Conservation (phyloP, 2,888 invertebrate genomes). For the Steromphala cineraria region DNA sequence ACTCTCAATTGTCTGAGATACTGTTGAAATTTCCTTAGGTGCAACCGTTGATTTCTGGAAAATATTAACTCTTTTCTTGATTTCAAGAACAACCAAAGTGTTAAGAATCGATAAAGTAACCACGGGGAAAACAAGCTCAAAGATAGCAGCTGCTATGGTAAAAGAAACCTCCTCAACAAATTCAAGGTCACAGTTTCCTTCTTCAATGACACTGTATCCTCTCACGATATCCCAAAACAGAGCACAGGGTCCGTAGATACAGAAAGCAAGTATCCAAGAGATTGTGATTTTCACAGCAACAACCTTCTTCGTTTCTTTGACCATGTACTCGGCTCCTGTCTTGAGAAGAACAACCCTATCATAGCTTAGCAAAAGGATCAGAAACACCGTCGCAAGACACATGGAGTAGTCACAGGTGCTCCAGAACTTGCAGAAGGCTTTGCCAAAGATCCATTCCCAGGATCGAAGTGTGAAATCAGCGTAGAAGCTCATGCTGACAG, state of each 20-base stretch:
- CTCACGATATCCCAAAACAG: conserved; percentile 55
- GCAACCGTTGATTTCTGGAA: neutral
- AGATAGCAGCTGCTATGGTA: conserved; percentile 44
- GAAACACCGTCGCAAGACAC: conserved; percentile 49
- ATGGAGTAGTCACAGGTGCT: conserved; percentile 50
- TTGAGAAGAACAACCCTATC: conserved; percentile 52
- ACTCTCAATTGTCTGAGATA: neutral
- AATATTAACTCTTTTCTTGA: conserved; percentile 35
- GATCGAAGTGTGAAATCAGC: conserved; percentile 47
- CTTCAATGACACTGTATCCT: conserved; percentile 45
- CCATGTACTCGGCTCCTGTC: conserved; percentile 44
- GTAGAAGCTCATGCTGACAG: conserved; percentile 55
- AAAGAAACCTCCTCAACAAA: conserved; percentile 47
- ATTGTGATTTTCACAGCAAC: conserved; percentile 39
- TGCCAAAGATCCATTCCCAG: conserved; percentile 55
- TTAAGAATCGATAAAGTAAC: conserved; percentile 44
- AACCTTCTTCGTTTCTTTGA: conserved; percentile 39
- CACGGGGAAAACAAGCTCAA: conserved; percentile 58
- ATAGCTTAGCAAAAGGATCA: conserved; percentile 54
- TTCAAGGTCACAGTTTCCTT: conserved; percentile 55
- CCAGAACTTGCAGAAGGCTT: conserved; percentile 54
- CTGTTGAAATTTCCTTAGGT: neutral
- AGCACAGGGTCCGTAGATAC: conserved; percentile 54
- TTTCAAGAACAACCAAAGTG: conserved; percentile 44
- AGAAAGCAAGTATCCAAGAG: conserved; percentile 51